phyloP scores from a whole-genome alignment of 2,888 invertebrate genomes.

The Ophioninae sp. region DNA sequence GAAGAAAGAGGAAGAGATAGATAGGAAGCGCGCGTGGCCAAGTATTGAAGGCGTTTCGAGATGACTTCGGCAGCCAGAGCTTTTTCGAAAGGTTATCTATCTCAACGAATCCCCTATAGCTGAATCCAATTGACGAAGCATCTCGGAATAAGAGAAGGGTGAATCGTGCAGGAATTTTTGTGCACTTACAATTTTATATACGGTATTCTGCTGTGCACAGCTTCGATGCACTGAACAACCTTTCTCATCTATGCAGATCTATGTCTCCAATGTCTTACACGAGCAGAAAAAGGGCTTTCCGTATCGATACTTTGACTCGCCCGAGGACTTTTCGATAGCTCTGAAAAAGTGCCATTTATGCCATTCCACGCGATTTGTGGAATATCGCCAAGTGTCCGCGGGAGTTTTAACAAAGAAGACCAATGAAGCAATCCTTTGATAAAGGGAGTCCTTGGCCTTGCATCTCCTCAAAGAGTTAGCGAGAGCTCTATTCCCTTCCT shows the following conservation, averaged over 20 bases:
- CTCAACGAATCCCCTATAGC: constrained; percentile 40
- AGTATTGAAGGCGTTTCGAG: constrained; percentile 47
- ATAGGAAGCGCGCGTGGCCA: constrained; percentile 25
- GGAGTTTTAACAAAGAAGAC: not conserved
- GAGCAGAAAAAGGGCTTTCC: not conserved
- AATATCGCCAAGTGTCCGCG: not conserved
- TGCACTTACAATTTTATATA: not conserved
- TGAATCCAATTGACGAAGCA: constrained; percentile 52
- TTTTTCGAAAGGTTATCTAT: constrained; percentile 38
- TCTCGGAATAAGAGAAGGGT: constrained; percentile 11
- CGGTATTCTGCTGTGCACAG: not conserved
- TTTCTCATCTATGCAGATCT: not conserved
- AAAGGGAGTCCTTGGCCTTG: not conserved
- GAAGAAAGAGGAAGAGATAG: not conserved
- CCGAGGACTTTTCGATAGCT: not conserved
- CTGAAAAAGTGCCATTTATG: not conserved
- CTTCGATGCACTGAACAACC: not conserved
- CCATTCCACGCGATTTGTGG: not conserved
- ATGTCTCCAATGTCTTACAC: not conserved
- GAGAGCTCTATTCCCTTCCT: not conserved
- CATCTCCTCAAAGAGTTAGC: not conserved
- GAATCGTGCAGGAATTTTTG: not conserved
- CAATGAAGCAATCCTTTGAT: not conserved
- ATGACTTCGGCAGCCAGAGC: constrained; percentile 34
- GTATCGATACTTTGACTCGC: not conserved